Base-by-base conservation (phyloP, 2,888 invertebrate species). In the Leptothorax acervorum region DNA sequence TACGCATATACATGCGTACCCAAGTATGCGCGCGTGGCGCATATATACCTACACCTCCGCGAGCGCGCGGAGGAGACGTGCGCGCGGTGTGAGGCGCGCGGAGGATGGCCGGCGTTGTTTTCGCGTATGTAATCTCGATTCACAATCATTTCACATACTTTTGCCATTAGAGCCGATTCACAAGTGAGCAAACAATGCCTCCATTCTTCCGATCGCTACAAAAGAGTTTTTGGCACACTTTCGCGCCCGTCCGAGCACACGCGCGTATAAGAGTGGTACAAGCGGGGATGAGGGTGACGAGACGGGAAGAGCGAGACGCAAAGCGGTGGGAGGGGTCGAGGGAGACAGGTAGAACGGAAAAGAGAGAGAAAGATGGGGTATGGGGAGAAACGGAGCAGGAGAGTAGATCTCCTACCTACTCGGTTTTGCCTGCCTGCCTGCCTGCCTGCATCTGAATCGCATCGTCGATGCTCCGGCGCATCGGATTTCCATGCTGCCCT, bases 141-240 rank as follows among this genome's bases (percentile, higher is more conserved):
- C 93, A 92, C 94, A 92, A 94, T 93, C 92, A 93, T 94, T 93
- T 93, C 94, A 93, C 94, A 94, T 94, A 94, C 94, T 94, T 94
- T 94, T 93, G 92, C 94, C 93, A 94, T 94, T 94, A 94, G 93
- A 92, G 87, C 91, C 91, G 92, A 93, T 94, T 94, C 93, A 93
- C 93, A 92, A 93, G 93, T 92, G 93, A 93, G 92, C 93, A 93
- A 93, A 93, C 92, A 92, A 92, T 92, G 90, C 90, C 87, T 90
- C 90, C 90, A 91, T 90, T 90, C 90, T 91, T 93, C 89, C 90
- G 90, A 87, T 86, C 86, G 89, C 83, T 91, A 91, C 91, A 90
- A 92, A 91, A 91, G 91, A 89, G 89, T 91, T 90, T 92, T 91
- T 89, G 89, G 89, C 91, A 91, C 91, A 91, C 92, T 92, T 92